Evolutionary conservation across 2,113 vertebrate genomes (phyloP).

Genomic region (Phylloscopus trochilus): DNA sequence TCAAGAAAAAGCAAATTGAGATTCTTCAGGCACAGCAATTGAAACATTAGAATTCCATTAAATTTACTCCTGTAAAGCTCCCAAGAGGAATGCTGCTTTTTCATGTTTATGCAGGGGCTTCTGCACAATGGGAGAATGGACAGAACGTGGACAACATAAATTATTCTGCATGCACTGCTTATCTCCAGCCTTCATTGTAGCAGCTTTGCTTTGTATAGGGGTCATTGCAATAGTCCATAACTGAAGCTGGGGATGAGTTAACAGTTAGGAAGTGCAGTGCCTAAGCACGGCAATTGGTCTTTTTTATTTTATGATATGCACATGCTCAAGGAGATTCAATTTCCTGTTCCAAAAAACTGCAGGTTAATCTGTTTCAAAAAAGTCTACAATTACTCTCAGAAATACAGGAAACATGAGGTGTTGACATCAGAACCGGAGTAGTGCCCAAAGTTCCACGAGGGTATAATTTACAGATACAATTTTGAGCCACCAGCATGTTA

Average conservation of each 20-base stretch:
- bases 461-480: not conserved
- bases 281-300: not conserved
- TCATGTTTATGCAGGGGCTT: not conserved
- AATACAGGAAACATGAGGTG: not conserved
- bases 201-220: not conserved
- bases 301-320: not conserved
- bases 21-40: not conserved
- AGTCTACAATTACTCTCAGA: not conserved
- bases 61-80: not conserved
- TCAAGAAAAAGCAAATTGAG: not conserved
- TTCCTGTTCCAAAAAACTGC: not conserved
- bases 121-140: not conserved
- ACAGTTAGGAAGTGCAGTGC: not conserved
- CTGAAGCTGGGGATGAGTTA: not conserved
- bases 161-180: not conserved
- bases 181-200: not conserved
- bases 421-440: not conserved
- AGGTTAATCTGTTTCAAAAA: not conserved
- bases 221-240: not conserved
- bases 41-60: not conserved
- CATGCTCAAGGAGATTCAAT: not conserved
- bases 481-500: not conserved
- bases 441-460: rapidly evolving
- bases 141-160: not conserved
- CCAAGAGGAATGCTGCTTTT: not conserved